Evolutionary conservation across 2,888 invertebrate genomes (phyloP).

Genomic region (Leptogaster cylindrica): DNA sequence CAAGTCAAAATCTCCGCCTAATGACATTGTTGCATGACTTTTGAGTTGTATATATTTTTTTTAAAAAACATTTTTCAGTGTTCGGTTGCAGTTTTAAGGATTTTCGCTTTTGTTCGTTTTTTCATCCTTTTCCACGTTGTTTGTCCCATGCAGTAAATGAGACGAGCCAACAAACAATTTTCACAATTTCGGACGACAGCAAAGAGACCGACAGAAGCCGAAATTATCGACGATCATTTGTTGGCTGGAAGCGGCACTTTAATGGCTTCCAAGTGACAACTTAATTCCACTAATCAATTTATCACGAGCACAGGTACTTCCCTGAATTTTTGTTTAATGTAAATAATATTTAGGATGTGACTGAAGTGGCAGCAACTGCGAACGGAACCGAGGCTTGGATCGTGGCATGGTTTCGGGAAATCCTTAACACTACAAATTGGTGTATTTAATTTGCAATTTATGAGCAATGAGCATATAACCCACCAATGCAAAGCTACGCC

Average conservation of each 20-base stretch:
- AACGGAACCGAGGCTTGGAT: too few relatives aligned
- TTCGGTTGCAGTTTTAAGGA: constrained; percentile 27
- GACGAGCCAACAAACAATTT: background rate
- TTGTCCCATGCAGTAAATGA: constrained; percentile 27
- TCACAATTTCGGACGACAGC: background rate
- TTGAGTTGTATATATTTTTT: background rate
- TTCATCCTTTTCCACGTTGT: constrained; percentile 3
- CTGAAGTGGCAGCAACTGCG: too few relatives aligned
- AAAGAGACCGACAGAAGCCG: constrained; percentile 41
- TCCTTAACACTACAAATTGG: too few relatives aligned
- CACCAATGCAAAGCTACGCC: too few relatives aligned
- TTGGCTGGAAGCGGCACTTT: constrained; percentile 32
- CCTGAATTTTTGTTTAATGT: too few relatives aligned
- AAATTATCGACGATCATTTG: constrained; percentile 33
- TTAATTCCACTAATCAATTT: constrained; percentile 33
- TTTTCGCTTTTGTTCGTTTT: constrained; percentile 15
- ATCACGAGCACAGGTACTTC: background rate
- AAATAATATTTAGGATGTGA: too few relatives aligned
- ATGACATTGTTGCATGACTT: constrained; percentile 43
- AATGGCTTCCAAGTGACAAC: constrained; percentile 24
- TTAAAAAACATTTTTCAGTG: background rate
- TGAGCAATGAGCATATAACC: too few relatives aligned
- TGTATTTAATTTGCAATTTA: too few relatives aligned
- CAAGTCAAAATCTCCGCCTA: constrained; percentile 38
- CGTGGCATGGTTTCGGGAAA: too few relatives aligned